Percentiles rank a stretch among this genome's conserved stretches.
Conservation (phyloP, 2,113 vertebrate genomes). For the Lepus europaeus region DNA sequence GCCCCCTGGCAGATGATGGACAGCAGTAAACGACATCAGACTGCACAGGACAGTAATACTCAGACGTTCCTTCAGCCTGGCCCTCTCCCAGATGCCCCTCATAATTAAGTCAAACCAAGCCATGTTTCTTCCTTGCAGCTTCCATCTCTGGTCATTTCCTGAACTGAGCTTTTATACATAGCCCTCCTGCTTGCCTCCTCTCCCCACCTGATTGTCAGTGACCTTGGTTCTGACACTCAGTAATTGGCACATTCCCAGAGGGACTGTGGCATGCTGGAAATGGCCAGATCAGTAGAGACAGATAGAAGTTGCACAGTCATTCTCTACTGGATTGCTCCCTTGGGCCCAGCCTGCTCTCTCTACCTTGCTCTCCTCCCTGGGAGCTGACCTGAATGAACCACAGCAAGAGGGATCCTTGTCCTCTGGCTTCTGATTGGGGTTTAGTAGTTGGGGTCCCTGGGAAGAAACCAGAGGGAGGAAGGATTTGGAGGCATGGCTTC, state of each 20-base stretch:
- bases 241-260: not conserved
- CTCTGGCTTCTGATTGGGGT: no score
- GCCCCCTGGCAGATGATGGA: not conserved
- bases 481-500: accelerated
- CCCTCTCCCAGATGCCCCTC: not conserved
- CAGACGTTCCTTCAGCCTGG: not conserved
- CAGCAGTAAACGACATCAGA: not conserved
- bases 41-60: not conserved
- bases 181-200: not conserved
- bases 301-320: not conserved
- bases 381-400: not conserved
- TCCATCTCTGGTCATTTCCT: not conserved
- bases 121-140: not conserved
- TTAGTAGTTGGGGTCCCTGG: not conserved
- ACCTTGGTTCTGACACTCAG: not conserved
- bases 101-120: not conserved
- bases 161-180: not conserved
- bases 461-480: not conserved
- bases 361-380: not conserved
- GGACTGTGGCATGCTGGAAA: not conserved
- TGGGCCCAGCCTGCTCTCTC: constrained; percentile 22
- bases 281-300: not conserved
- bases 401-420: no score
- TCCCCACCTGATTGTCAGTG: not conserved
- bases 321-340: not conserved